These are phyloP conservation scores for Antheraea assamensis DNA, from an alignment of 2,888 invertebrate genomes.

Conservation along the genomic window DNA sequence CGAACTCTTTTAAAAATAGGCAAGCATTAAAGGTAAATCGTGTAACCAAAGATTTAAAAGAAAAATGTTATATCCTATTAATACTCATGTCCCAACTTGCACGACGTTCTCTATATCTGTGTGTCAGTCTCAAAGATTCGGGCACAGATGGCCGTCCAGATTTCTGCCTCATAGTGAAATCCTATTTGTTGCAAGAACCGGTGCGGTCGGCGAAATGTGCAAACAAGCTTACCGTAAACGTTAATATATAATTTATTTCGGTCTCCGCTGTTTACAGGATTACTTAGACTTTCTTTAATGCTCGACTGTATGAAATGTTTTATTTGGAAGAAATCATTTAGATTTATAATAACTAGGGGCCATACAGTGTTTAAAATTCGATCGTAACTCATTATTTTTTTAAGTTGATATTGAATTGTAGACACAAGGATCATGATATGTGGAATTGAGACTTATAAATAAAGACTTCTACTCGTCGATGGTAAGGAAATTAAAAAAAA, in stretches of 20 bases:
- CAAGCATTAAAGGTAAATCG: not conserved
- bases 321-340: not conserved
- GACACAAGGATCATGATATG: too few relatives aligned
- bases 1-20: not conserved
- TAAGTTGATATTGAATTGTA: too few relatives aligned
- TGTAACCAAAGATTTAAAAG: not conserved
- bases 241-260: constrained; percentile 59
- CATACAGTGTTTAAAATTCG: too few relatives aligned
- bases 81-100: constrained; percentile 9
- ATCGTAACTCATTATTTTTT: too few relatives aligned
- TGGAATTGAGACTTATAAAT: too few relatives aligned
- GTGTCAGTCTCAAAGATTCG: constrained; percentile 58
- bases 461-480: too few relatives aligned
- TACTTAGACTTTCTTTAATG: constrained; percentile 23
- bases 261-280: constrained; percentile 28
- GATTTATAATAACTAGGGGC: not conserved
- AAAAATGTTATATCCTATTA: not conserved
- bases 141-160: constrained; percentile 75
- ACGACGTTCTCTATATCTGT: constrained; percentile 35
- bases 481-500: too few relatives aligned
- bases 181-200: constrained; percentile 67
- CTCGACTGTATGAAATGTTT: constrained; percentile 4
- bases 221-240: constrained; percentile 59
- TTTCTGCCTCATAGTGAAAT: constrained; percentile 67
- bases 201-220: constrained; percentile 54